These are phyloP conservation scores for Champsocephalus esox DNA, from an alignment of 2,797 vertebrate species.

Conservation along the genomic window DNA sequence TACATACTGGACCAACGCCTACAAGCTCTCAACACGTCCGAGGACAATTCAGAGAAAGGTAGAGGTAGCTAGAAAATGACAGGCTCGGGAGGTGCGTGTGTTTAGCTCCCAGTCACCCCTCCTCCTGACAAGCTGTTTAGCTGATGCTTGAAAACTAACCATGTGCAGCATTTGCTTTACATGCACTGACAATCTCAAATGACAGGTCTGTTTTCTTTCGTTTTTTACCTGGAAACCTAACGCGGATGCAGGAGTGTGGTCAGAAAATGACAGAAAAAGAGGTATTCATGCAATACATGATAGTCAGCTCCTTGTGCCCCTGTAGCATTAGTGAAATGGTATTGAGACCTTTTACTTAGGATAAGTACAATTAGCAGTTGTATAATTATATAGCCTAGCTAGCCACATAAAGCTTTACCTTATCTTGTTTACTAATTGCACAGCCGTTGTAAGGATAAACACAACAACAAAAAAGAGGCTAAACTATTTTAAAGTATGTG, in stretches of 20 bases:
- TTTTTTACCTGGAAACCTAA: slow-evolving; percentile 13
- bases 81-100: slow-evolving; percentile 13
- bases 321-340: not conserved
- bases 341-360: not conserved
- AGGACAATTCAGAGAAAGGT: slow-evolving; percentile 93
- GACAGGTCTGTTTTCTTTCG: slow-evolving; percentile 5
- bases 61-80: slow-evolving; percentile 49
- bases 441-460: too few relatives aligned
- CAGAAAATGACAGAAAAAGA: slow-evolving; percentile 80
- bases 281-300: slow-evolving; percentile 60
- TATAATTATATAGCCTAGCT: not conserved
- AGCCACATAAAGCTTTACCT: too few relatives aligned
- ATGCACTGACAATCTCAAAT: not conserved
- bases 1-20: slow-evolving; percentile 96
- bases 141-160: not conserved
- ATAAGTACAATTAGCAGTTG: not conserved
- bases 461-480: too few relatives aligned
- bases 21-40: slow-evolving; percentile 88
- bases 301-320: slow-evolving; percentile 4
- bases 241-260: slow-evolving; percentile 76
- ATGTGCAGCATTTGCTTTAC: not conserved
- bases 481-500: too few relatives aligned
- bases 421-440: too few relatives aligned
- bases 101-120: slow-evolving; percentile 14
- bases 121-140: slow-evolving; percentile 11